Percentiles rank a stretch among this genome's conserved stretches.
Conservation (phyloP, 2,888 invertebrate genomes). For the Nephrotoma guestfalica region DNA sequence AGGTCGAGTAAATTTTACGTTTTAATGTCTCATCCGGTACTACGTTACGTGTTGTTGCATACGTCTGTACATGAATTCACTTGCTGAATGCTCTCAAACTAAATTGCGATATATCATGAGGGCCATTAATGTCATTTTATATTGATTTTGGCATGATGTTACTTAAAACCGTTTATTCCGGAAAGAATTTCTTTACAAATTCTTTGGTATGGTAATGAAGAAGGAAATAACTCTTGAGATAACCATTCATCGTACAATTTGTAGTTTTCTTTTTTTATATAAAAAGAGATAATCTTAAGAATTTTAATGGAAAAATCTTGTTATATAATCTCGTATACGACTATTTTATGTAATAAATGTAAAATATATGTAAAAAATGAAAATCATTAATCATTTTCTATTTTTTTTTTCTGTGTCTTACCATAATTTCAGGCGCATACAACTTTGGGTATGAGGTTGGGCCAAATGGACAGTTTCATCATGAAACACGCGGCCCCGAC, state of each 20-base stretch:
- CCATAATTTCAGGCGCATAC: constrained; percentile 42
- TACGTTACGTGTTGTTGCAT: no score
- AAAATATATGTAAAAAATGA: not conserved
- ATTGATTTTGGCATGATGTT: no score
- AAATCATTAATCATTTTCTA: not conserved
- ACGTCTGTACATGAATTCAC: no score
- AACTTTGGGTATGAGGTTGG: constrained; percentile 66
- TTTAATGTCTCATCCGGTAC: not conserved
- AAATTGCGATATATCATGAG: no score
- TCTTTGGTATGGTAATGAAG: no score
- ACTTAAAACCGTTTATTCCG: not conserved
- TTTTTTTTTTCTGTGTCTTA: not conserved
- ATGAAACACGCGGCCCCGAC: constrained; percentile 60
- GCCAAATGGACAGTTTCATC: constrained; percentile 62
- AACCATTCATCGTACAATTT: no score
- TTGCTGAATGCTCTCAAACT: no score
- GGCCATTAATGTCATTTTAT: no score
- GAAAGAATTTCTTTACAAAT: no score
- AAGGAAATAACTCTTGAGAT: no score
- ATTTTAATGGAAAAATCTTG: not conserved
- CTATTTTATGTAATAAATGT: not conserved
- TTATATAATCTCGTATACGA: not conserved
- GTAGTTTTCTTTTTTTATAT: no score
- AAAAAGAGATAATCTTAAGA: not conserved
- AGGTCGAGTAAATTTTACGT: not conserved